Percentiles rank a stretch among this genome's conserved stretches.
These are phyloP conservation scores for Masticophis lateralis DNA, from an alignment of 2,797 vertebrate genomes.

Conservation along the genomic window DNA sequence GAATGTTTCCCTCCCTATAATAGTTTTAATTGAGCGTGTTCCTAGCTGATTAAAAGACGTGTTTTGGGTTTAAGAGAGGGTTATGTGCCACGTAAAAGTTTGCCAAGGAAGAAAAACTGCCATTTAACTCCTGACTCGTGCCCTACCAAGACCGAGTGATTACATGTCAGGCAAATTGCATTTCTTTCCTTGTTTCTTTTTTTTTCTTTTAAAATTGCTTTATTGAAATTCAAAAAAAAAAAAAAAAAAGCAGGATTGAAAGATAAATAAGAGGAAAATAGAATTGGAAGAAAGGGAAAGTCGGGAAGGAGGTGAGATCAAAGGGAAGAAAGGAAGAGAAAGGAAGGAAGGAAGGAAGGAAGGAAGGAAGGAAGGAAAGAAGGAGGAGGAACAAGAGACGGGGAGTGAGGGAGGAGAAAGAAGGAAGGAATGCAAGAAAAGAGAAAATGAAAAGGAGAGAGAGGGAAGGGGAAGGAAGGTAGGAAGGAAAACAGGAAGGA, in stretches of 20 bases:
- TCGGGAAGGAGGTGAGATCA: background rate
- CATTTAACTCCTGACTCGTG: background rate
- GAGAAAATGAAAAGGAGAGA: no score
- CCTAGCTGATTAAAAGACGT: background rate
- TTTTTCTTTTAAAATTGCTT: background rate
- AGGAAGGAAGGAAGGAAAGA: no score
- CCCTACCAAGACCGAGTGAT: background rate
- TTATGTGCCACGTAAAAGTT: background rate
- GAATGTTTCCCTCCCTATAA: background rate
- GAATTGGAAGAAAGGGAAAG: background rate
- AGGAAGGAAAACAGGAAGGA: no score
- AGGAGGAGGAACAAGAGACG: accelerated
- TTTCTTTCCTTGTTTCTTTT: background rate
- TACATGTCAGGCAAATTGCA: background rate
- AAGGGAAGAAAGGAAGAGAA: background rate
- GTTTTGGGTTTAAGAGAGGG: background rate
- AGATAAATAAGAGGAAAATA: background rate
- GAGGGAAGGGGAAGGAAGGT: no score
- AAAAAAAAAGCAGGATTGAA: background rate
- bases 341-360: background rate
- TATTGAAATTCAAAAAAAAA: background rate
- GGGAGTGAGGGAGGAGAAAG: background rate
- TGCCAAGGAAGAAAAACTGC: background rate
- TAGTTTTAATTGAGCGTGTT: background rate
- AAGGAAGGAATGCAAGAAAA: no score